These are phyloP conservation scores for Psilopogon haemacephalus DNA, from an alignment of 2,113 vertebrate genomes.

Conservation along the genomic window DNA sequence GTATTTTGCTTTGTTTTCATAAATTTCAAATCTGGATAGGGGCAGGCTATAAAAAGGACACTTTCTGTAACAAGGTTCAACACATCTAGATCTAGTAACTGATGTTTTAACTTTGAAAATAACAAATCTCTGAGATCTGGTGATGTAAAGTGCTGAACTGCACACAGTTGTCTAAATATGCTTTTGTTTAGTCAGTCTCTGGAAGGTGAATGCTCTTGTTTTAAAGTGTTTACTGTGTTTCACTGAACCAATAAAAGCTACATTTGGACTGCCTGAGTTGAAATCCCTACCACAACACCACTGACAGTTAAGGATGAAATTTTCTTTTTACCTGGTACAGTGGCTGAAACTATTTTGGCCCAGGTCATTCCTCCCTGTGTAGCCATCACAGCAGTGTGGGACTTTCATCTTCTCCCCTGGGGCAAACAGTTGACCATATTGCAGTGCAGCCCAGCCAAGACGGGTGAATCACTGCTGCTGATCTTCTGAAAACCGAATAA, in stretches of 20 bases:
- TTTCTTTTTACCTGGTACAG: neutral
- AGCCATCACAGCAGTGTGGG: neutral
- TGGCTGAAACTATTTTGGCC: neutral
- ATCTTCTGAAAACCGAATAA: neutral
- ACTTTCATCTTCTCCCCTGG: slow-evolving; percentile 20
- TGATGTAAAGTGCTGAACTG: slow-evolving; percentile 25
- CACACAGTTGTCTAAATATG: slow-evolving; percentile 50
- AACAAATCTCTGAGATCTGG: neutral
- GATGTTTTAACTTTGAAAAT: slow-evolving; percentile 50
- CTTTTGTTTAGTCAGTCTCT: slow-evolving; percentile 50
- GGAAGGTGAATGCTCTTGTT: slow-evolving; percentile 3
- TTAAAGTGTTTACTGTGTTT: slow-evolving; percentile 10
- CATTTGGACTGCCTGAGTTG: neutral
- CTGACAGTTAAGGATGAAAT: neutral
- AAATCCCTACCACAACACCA: neutral
- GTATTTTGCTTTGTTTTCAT: neutral
- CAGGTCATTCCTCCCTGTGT: neutral
- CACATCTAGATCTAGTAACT: neutral
- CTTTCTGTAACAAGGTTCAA: neutral
- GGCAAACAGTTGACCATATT: neutral
- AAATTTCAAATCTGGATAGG: neutral
- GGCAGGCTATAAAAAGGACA: neutral
- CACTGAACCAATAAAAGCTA: slow-evolving; percentile 14
- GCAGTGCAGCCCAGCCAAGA: neutral
- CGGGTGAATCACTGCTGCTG: slow-evolving; percentile 23